Conservation (phyloP, 2,797 vertebrate genomes). For the Tarsius wallacei region DNA sequence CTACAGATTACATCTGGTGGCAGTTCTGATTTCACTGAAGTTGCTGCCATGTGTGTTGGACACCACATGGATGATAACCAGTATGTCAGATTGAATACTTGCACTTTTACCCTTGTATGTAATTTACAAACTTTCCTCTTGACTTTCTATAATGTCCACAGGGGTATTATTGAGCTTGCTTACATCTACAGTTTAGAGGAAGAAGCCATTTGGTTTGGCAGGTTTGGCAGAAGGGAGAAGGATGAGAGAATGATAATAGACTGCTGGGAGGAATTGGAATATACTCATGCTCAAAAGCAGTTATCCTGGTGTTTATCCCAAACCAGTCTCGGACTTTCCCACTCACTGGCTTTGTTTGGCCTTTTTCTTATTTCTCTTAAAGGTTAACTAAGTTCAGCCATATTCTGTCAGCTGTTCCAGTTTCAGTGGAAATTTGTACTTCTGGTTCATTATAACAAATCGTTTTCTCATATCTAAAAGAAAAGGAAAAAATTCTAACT, state of each 20-base stretch:
- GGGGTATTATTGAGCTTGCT: background rate
- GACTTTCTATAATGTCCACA: slow-evolving; percentile 11
- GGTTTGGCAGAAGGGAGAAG: background rate
- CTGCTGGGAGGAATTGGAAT: background rate
- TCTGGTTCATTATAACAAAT: slow-evolving; percentile 86
- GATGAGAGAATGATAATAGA: background rate
- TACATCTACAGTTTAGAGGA: background rate
- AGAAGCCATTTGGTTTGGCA: background rate
- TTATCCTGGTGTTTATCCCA: background rate
- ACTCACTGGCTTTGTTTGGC: slow-evolving; percentile 19
- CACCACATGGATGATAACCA: background rate
- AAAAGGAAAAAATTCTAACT: background rate
- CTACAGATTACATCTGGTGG: background rate
- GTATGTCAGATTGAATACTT: background rate
- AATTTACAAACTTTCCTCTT: background rate
- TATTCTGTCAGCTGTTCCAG: slow-evolving; percentile 77
- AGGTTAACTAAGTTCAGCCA: slow-evolving; percentile 49
- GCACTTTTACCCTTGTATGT: background rate
- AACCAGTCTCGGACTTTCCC: background rate
- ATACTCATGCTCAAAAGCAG: background rate
- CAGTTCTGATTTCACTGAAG: background rate
- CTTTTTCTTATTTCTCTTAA: background rate
- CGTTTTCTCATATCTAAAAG: slow-evolving; percentile 70
- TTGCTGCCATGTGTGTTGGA: background rate
- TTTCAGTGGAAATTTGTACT: slow-evolving; percentile 82